phyloP scores from a whole-genome alignment of 2,113 vertebrate species.

The Dasyornis broadbenti region DNA sequence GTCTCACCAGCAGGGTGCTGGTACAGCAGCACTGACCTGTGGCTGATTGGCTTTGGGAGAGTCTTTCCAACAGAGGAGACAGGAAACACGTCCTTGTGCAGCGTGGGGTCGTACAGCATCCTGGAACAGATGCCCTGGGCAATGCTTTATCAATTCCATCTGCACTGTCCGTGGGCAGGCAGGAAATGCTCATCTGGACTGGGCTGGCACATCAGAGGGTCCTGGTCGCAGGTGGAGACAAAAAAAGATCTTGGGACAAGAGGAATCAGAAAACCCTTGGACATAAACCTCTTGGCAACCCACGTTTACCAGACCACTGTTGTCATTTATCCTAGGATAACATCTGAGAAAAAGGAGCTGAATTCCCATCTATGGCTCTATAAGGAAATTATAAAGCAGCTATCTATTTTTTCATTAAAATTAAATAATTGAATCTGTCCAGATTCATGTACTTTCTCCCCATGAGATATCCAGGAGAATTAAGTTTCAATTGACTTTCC shows the following conservation, averaged over 20 bases:
- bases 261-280: neutral
- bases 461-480: slow-evolving; percentile 53
- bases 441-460: slow-evolving; percentile 35
- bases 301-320: neutral
- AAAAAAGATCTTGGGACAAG: neutral
- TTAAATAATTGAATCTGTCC: slow-evolving; percentile 55
- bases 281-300: neutral
- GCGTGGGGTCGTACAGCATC: neutral
- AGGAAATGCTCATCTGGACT: neutral
- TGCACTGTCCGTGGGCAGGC: neutral
- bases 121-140: neutral
- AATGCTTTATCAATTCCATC: neutral
- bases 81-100: neutral
- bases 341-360: neutral
- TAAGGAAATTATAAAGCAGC: slow-evolving; percentile 27
- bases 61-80: neutral
- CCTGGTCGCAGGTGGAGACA: neutral
- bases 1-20: neutral
- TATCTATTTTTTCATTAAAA: slow-evolving; percentile 61
- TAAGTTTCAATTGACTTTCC: slow-evolving; percentile 67
- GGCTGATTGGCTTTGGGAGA: neutral
- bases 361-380: neutral
- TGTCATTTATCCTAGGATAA: neutral
- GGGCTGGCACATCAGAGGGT: neutral
- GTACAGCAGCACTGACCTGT: neutral